These are phyloP conservation scores for Drosophila murphyi DNA, from an alignment of 1,140 invertebrate genomes.

Conservation along the genomic window DNA sequence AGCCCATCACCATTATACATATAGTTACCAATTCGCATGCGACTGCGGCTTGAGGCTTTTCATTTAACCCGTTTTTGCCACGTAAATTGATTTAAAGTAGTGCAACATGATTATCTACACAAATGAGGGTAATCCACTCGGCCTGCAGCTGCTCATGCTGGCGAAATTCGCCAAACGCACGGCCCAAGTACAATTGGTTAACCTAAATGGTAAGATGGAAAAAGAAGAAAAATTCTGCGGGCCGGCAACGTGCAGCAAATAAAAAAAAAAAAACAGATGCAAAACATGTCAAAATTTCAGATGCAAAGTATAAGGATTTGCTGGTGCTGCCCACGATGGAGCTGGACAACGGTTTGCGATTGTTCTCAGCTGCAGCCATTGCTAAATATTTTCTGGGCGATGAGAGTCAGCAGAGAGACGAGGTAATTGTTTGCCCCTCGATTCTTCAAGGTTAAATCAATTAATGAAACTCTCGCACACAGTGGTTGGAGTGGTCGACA, in stretches of 20 bases:
- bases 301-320: constrained; percentile 64
- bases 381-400: constrained; percentile 86
- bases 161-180: constrained; percentile 87
- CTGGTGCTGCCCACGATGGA: constrained; percentile 85
- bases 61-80: constrained; percentile 64
- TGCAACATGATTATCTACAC: constrained; percentile 87
- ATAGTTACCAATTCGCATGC: constrained; percentile 28
- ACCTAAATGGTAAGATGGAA: constrained; percentile 86
- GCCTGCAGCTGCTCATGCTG: constrained; percentile 89
- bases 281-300: constrained; percentile 61
- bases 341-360: constrained; percentile 82
- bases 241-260: constrained; percentile 47
- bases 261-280: constrained; percentile 56
- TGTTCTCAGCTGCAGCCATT: constrained; percentile 87
- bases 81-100: constrained; percentile 68
- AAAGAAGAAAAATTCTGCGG: neutral
- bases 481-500: constrained; percentile 92
- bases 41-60: constrained; percentile 1
- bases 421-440: constrained; percentile 56
- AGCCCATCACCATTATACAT: constrained; percentile 23
- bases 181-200: constrained; percentile 85
- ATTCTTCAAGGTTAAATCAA: constrained; percentile 68
- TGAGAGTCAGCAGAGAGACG: constrained; percentile 64
- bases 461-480: constrained; percentile 66
- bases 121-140: constrained; percentile 90